Base-by-base conservation (phyloP, 1,140 invertebrate genomes). In the Caerostris extrusa region DNA sequence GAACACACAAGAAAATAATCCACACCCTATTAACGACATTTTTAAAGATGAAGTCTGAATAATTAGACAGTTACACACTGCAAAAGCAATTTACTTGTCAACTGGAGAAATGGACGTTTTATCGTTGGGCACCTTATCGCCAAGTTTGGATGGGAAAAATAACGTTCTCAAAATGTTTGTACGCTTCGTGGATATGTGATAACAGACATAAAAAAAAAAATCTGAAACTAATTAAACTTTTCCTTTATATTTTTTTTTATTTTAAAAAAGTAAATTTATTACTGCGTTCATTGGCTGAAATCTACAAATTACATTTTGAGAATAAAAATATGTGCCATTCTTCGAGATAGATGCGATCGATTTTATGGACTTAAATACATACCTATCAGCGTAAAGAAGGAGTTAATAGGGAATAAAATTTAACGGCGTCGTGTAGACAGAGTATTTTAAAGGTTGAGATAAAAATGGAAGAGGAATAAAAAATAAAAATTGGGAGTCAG, bases 321-420 rank as follows among this genome's bases (percentile, higher is more conserved):
- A 87, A 87, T 61, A 58, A 87, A n/a, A 87, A 87, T 87, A 61
- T 87, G 34, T 50, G 85, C 57, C 60, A 19, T 57, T 19, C 12
- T 53, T 19, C 14, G 17, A 87, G 60, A 87, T 87, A 64, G n/a
- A 34, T 87, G 34, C 85, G 5, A n/a, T 3, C 60, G 85, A 87
- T 87, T 87, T 87, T 87, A 87, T 87, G 85, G 85, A 61, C 60
- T 87, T 87, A 64, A 87, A 87, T 87, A 34, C 58, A 87, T 87
- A 87, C 57, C 53, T 57, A 87, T 61, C 85, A 17, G 58, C 60
- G 60, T 58, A 34, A 87, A 87, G 85, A 87, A 60, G 60, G 85
- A 85, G 53, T 85, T 87, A 87, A 87, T 87, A 87, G 85, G 58
- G 58, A 87, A 87, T 87, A 87, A 87, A 87, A 64, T 87, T 87